These are phyloP conservation scores for Coendou prehensilis DNA, from an alignment of 2,797 vertebrate species.

Conservation along the genomic window DNA sequence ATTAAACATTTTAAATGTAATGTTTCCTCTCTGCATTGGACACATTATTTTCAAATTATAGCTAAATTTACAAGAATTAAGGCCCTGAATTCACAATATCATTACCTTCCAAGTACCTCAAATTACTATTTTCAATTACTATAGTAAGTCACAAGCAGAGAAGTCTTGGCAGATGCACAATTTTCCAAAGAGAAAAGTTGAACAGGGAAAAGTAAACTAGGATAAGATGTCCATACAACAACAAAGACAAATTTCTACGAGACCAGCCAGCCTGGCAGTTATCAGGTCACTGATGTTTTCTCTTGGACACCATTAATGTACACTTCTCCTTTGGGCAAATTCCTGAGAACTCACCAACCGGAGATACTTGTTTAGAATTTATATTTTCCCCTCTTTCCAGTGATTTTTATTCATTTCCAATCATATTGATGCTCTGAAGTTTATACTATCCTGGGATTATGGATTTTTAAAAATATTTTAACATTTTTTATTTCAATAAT, in stretches of 20 bases:
- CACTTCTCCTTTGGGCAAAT: neutral
- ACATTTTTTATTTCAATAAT: neutral
- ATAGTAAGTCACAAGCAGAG: neutral
- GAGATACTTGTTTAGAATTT: neutral
- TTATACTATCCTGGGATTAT: neutral
- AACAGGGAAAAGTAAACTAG: neutral
- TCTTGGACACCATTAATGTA: neutral
- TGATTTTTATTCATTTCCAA: neutral
- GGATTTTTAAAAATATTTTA: neutral
- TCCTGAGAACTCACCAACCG: neutral
- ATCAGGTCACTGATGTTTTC: neutral
- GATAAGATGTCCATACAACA: neutral
- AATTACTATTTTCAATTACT: neutral
- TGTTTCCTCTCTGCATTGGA: neutral
- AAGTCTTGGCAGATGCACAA: neutral
- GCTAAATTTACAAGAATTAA: neutral
- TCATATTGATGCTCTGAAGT: neutral
- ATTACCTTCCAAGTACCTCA: neutral
- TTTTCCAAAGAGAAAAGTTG: conserved; percentile 8
- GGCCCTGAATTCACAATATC: neutral
- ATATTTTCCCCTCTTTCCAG: neutral
- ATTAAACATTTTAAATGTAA: neutral
- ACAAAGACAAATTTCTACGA: neutral
- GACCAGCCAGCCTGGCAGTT: no score
- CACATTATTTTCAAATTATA: conserved; percentile 4